phyloP scores from a whole-genome alignment of 1,140 invertebrate genomes.

The Dendroctonus ponderosae region DNA sequence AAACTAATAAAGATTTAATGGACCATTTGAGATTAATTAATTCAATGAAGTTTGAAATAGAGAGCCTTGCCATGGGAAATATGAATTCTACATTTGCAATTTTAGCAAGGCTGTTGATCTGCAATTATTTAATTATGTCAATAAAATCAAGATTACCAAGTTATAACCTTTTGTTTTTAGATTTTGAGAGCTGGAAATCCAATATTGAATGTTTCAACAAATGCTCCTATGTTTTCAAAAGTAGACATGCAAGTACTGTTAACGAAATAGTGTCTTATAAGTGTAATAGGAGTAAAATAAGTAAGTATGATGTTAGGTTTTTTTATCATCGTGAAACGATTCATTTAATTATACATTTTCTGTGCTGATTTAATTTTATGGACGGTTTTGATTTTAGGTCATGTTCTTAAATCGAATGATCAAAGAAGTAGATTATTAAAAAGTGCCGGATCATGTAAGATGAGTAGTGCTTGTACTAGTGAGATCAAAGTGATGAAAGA shows the following conservation, averaged over 20 bases:
- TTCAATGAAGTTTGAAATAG: too few relatives aligned
- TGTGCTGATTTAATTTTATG: not conserved
- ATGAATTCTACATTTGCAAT: too few relatives aligned
- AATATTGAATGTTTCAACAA: constrained; percentile 5
- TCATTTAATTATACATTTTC: constrained; percentile 4
- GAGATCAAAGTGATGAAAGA: constrained; percentile 3
- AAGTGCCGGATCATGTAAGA: constrained; percentile 12
- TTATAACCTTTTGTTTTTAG: not conserved
- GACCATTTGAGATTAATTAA: too few relatives aligned
- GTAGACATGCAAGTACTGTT: not conserved
- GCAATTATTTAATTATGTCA: too few relatives aligned
- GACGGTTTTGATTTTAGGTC: constrained; percentile 7
- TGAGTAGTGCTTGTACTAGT: constrained; percentile 3
- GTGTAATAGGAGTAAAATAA: constrained; percentile 14
- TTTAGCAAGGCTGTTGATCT: too few relatives aligned
- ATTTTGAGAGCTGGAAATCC: constrained; percentile 5
- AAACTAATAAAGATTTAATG: too few relatives aligned
- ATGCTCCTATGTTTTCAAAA: constrained; percentile 3
- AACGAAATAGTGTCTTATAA: constrained; percentile 1
- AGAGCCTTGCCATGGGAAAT: too few relatives aligned
- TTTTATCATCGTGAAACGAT: not conserved
- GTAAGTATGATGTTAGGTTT: constrained; percentile 1
- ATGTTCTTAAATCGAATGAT: not conserved
- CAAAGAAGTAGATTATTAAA: constrained; percentile 1
- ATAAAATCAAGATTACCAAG: too few relatives aligned